A percentile compares a stretch with the other conserved stretches of the same genome.
phyloP scores from a whole-genome alignment of 2,113 vertebrate genomes.

The Orycteropus afer region DNA sequence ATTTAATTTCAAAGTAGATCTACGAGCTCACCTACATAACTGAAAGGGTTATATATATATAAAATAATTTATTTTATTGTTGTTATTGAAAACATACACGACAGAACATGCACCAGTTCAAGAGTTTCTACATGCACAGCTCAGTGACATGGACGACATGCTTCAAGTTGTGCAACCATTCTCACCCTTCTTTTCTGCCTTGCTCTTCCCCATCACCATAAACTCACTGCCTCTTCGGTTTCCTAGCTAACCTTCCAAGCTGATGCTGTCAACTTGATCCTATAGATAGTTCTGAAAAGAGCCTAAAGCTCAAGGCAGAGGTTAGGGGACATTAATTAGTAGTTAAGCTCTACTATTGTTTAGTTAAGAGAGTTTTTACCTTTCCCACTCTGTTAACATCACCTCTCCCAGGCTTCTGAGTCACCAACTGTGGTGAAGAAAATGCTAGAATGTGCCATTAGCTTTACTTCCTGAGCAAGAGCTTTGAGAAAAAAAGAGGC shows the following conservation, averaged over 20 bases:
- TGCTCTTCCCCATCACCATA: neutral
- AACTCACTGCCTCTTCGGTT: neutral
- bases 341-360: neutral
- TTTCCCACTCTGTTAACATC: neutral
- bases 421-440: neutral
- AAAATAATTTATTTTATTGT: neutral
- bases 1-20: neutral
- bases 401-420: rapidly evolving
- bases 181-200: neutral
- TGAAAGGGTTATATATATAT: neutral
- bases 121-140: neutral
- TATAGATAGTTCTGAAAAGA: no score
- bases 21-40: neutral
- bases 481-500: neutral
- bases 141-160: neutral
- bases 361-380: neutral
- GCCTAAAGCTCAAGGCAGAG: neutral
- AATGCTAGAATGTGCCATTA: neutral
- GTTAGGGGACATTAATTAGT: no score
- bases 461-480: neutral
- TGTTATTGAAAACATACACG: neutral
- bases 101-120: neutral
- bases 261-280: neutral
- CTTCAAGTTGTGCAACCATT: neutral
- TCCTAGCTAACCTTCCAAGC: neutral